Evolutionary conservation across 2,113 vertebrate genomes (phyloP).

Genomic region (Scomber colias): DNA sequence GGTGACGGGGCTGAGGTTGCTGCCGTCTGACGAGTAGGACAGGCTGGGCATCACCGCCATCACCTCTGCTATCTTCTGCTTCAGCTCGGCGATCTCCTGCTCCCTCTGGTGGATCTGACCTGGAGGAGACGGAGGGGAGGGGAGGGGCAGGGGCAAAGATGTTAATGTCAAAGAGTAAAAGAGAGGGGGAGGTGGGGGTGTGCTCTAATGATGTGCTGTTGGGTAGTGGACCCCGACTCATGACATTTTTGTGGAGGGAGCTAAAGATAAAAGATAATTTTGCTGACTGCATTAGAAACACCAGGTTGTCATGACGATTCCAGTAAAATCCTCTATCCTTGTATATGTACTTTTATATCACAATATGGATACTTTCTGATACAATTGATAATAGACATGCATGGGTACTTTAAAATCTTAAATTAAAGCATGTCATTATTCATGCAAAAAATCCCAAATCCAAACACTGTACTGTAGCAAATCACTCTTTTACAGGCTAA

Average conservation of each 20-base stretch:
- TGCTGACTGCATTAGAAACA: too few relatives aligned
- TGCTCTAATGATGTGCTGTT: not conserved
- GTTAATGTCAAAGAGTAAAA: not conserved
- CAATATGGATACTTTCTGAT: too few relatives aligned
- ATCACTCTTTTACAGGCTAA: not conserved
- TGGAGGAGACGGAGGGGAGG: constrained; percentile 60
- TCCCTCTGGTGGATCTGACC: constrained; percentile 98
- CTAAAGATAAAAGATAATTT: too few relatives aligned
- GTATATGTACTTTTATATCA: too few relatives aligned
- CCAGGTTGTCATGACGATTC: too few relatives aligned
- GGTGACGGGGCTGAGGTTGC: constrained; percentile 91
- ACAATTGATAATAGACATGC: too few relatives aligned
- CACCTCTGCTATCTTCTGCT: constrained; percentile 99
- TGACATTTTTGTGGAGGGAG: too few relatives aligned
- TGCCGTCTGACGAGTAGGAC: constrained; percentile 92
- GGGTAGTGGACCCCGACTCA: too few relatives aligned
- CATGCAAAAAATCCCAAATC: too few relatives aligned
- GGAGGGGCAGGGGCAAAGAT: not conserved
- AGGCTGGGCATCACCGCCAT: constrained; percentile 99
- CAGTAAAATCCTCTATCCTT: too few relatives aligned
- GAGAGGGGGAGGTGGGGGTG: not conserved
- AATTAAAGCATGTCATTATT: too few relatives aligned
- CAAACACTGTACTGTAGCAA: not conserved
- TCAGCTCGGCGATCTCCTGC: constrained; percentile 98
- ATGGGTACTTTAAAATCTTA: too few relatives aligned